These are phyloP conservation scores for Sorex maritimensis DNA, from an alignment of 2,797 vertebrate species.

Conservation along the genomic window DNA sequence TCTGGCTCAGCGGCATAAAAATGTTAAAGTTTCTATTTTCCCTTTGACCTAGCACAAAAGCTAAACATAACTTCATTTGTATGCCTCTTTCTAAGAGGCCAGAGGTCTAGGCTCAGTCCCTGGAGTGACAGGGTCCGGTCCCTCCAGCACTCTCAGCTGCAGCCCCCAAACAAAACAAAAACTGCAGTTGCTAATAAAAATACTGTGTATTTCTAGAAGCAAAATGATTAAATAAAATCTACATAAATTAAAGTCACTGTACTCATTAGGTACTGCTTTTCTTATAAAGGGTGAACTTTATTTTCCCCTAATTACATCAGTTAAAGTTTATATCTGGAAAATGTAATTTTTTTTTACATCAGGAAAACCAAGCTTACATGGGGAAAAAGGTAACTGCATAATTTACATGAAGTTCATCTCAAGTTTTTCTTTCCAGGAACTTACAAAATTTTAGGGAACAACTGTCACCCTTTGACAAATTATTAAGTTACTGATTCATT, in stretches of 20 bases:
- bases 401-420: slow-evolving; percentile 50
- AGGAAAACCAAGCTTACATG: background rate
- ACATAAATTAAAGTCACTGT: background rate
- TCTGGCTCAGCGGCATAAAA: background rate
- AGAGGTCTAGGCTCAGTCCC: no score
- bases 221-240: slow-evolving; percentile 24
- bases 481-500: slow-evolving; percentile 36
- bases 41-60: slow-evolving; percentile 20
- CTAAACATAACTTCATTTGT: slow-evolving; percentile 39
- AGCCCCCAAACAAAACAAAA: no score
- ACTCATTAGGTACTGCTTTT: slow-evolving; percentile 9
- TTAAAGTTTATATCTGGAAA: background rate
- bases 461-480: slow-evolving; percentile 34
- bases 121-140: no score
- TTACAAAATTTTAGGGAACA: background rate
- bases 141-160: no score
- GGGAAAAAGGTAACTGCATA: background rate
- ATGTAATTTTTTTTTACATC: no score
- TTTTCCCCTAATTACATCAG: background rate
- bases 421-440: slow-evolving; percentile 4
- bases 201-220: slow-evolving; percentile 23
- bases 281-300: background rate
- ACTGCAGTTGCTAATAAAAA: slow-evolving; percentile 2
- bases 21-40: slow-evolving; percentile 39
- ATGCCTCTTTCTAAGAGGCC: slow-evolving; percentile 10